Conservation (phyloP, 1,140 invertebrate genomes). For the Cydia fagiglandana region DNA sequence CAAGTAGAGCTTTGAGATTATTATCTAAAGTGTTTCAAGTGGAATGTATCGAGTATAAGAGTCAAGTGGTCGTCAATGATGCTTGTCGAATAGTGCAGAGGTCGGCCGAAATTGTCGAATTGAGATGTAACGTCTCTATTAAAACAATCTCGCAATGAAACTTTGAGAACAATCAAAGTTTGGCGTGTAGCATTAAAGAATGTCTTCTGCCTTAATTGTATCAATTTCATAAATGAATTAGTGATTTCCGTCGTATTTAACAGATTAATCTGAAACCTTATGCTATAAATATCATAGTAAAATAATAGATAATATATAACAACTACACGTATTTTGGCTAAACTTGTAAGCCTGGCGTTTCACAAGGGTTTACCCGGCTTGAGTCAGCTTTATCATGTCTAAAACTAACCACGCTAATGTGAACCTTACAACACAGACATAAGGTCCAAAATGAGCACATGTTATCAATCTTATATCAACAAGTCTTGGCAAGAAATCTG, state of each 20-base stretch:
- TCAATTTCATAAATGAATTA: too few relatives aligned
- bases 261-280: too few relatives aligned
- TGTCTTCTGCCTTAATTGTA: too few relatives aligned
- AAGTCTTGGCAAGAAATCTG: constrained; percentile 13
- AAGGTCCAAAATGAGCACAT: not conserved
- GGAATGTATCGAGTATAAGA: not conserved
- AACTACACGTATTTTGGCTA: not conserved
- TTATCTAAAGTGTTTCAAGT: not conserved
- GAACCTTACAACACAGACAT: not conserved
- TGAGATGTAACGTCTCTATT: not conserved
- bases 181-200: not conserved
- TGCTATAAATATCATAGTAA: too few relatives aligned
- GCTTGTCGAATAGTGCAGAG: not conserved
- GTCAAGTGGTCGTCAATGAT: not conserved
- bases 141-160: not conserved
- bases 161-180: not conserved
- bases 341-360: not conserved
- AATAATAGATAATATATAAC: not conserved
- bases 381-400: not conserved
- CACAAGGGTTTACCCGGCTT: constrained; percentile 3
- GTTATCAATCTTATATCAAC: not conserved
- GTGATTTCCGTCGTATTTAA: too few relatives aligned
- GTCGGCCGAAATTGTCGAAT: not conserved
- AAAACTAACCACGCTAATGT: not conserved
- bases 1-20: too few relatives aligned